Percentiles rank a stretch among this genome's conserved stretches.
Conservation (phyloP, 2,797 vertebrate species). For the Tragopan temminckii region DNA sequence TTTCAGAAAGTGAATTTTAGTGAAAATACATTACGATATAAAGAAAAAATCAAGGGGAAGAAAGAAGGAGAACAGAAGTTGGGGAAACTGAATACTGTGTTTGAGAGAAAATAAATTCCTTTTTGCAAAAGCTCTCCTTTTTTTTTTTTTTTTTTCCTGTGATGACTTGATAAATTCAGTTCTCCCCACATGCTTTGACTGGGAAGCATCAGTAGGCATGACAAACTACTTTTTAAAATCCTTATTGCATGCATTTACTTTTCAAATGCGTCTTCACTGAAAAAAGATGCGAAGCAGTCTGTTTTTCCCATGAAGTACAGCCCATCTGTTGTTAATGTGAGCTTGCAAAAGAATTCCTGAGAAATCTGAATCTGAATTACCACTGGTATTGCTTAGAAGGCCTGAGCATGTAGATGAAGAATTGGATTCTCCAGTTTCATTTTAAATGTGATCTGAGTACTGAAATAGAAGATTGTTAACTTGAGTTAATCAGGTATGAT, state of each 20-base stretch:
- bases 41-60: not conserved
- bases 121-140: accelerated
- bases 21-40: not conserved
- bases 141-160: not conserved
- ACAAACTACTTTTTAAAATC: not conserved
- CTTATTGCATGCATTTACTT: not conserved
- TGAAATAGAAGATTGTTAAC: not conserved
- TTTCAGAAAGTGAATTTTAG: not conserved
- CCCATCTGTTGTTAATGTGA: slow-evolving; percentile 1
- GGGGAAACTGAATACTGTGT: not conserved
- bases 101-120: not conserved
- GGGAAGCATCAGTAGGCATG: not conserved
- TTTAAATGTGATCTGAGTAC: not conserved
- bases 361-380: not conserved
- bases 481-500: not conserved
- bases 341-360: not conserved
- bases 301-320: not conserved
- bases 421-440: not conserved
- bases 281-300: not conserved
- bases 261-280: not conserved
- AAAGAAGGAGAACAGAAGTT: not conserved
- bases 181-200: not conserved
- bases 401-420: not conserved
- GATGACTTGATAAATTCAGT: not conserved
- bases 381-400: not conserved